A percentile compares a stretch with the other conserved stretches of the same genome.
Conservation (phyloP, 2,888 invertebrate genomes). For the Micoletzkya japonica region DNA sequence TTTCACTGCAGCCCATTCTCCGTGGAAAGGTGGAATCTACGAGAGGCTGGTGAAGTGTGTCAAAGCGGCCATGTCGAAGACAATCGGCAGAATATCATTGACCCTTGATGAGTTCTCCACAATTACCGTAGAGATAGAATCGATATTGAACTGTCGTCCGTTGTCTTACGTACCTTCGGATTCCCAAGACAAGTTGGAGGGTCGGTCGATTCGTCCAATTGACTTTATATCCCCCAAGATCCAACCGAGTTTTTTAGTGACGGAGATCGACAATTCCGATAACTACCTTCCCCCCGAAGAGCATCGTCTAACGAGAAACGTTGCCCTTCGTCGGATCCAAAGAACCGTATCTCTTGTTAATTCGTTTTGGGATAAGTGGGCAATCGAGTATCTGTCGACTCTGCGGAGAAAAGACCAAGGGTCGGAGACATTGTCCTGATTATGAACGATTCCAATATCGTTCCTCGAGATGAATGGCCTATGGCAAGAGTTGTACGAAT, state of each 20-base stretch:
- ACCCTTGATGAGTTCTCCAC: constrained; percentile 20
- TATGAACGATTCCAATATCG: no score
- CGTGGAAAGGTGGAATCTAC: constrained; percentile 30
- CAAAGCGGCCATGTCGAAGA: constrained; percentile 19
- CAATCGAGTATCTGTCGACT: no score
- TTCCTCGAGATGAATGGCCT: no score
- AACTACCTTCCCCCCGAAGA: background rate
- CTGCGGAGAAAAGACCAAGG: no score
- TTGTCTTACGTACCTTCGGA: constrained; percentile 23
- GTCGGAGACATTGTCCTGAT: no score
- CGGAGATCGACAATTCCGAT: background rate
- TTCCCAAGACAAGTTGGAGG: background rate
- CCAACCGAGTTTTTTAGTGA: background rate
- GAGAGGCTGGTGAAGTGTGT: constrained; percentile 27
- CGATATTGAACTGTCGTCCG: constrained; percentile 28
- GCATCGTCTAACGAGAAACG: no score
- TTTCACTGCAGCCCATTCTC: constrained; percentile 21
- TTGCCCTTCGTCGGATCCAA: no score
- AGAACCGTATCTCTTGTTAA: no score
- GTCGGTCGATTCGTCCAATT: background rate
- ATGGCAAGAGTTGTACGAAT: no score
- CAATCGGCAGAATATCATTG: background rate
- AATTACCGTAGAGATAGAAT: constrained; percentile 13
- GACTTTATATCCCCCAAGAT: constrained; percentile 6
- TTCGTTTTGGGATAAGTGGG: no score